Conservation (phyloP, 2,113 vertebrate species). For the Phaethornis superciliosus region DNA sequence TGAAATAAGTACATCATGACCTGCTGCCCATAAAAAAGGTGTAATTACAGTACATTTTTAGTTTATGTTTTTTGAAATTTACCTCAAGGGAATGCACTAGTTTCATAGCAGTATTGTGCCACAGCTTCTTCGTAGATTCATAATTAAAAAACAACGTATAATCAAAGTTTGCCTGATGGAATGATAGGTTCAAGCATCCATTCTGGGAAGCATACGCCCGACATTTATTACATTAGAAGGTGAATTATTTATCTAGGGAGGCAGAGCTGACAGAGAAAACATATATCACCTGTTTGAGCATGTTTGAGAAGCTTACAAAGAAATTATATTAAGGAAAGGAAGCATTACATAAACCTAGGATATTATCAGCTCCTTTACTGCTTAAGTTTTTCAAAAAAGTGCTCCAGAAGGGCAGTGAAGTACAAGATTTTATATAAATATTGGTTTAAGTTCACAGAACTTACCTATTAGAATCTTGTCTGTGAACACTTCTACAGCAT, state of each 20-base stretch:
- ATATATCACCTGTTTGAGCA: slow-evolving; percentile 51
- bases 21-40: not conserved
- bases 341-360: not conserved
- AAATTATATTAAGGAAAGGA: slow-evolving; percentile 17
- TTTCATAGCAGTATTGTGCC: not conserved
- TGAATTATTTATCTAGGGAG: slow-evolving; percentile 49
- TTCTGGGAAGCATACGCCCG: slow-evolving; percentile 40
- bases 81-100: not conserved
- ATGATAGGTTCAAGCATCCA: slow-evolving; percentile 41
- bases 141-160: slow-evolving; percentile 15
- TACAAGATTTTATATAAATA: not conserved
- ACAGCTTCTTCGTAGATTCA: not conserved
- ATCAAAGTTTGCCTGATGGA: slow-evolving; percentile 50
- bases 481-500: not conserved
- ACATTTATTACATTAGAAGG: slow-evolving; percentile 48
- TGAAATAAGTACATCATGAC: not conserved
- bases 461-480: not conserved
- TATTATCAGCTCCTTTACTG: not conserved
- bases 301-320: slow-evolving; percentile 15
- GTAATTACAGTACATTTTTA: not conserved
- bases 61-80: not conserved
- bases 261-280: slow-evolving; percentile 27
- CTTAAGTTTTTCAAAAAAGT: not conserved
- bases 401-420: not conserved
- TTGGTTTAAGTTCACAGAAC: not conserved